Evolutionary conservation across 1,140 invertebrate species (phyloP).

Genomic region (Aphis gossypii): DNA sequence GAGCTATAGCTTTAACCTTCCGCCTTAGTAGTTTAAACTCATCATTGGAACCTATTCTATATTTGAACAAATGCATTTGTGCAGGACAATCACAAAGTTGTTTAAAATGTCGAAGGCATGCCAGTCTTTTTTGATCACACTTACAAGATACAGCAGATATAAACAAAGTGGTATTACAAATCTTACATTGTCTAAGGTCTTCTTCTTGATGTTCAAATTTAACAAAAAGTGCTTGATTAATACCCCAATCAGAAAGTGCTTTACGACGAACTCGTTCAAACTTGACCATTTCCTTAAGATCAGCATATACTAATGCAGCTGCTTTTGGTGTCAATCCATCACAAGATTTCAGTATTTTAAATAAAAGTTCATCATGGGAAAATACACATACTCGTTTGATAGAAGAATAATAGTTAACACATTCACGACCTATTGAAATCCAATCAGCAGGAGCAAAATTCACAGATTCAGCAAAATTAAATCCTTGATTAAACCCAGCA

Average conservation of each 20-base stretch:
- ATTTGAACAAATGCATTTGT: conserved; percentile 80
- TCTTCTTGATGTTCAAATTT: conserved; percentile 95
- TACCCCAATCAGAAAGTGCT: conserved; percentile 73
- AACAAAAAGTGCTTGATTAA: conserved; percentile 85
- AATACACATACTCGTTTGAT: conserved; percentile 96
- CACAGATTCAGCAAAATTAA: conserved; percentile 99
- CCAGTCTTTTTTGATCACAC: conserved; percentile 69
- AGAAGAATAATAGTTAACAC: conserved; percentile 93
- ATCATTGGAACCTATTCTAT: conserved; percentile 91
- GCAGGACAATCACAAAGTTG: conserved; percentile 86
- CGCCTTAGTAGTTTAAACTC: conserved; percentile 89
- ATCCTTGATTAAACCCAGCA: conserved; percentile 99
- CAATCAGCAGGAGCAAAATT: conserved; percentile 99
- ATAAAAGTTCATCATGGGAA: conserved; percentile 98
- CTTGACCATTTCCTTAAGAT: conserved; percentile 93
- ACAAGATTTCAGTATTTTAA: conserved; percentile 94
- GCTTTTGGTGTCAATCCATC: conserved; percentile 85
- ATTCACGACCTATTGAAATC: conserved; percentile 92
- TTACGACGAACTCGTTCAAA: conserved; percentile 82
- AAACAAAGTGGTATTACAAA: conserved; percentile 98
- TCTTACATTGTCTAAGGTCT: conserved; percentile 92
- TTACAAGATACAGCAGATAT: conserved; percentile 89
- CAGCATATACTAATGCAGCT: conserved; percentile 87
- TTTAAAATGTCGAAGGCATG: conserved; percentile 89
- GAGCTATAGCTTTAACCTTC: conserved; percentile 84